Evolutionary conservation across 2,113 vertebrate species (phyloP), one percentile per base, ranked within the genome.

Genomic region (Origma solitaria): DNA sequence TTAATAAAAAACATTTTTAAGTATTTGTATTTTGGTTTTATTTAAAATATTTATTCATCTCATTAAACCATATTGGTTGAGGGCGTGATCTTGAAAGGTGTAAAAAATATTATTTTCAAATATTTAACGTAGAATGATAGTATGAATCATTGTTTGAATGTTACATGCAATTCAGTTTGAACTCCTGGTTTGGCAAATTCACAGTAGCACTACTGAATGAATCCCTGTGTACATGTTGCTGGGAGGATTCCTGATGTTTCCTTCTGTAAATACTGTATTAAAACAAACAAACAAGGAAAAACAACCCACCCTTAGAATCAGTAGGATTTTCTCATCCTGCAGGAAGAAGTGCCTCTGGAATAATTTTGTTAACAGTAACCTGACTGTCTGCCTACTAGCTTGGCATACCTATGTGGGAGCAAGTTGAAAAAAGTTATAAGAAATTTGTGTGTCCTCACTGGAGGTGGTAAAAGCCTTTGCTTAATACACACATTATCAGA

Each of bases 1-100:
- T 91, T 47, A 95, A 90, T 92, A 90, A 95, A 96, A 71, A 92
- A 49, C 45, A 47, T 54, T 81, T 88, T 56, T 4, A 73, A 75
- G 56, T 91, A 31, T 79, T 72, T 82, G 58, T 79, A 87, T 91
- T 91, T 85, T 90, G 75, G 8, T 82, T 86, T 90, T 87, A 91
- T 94, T 86, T 91, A 49, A 89, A 95, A 40, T 69, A 80, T 65
- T 83, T 89, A 33, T 92, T 94, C 49, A 82, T 45, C 18, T 89
- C 28, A 76, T 71, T 85, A 79, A 79, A 57, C 40, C 37, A 49
- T 69, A 38, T 42, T 81, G 65, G 49, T 75, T 82, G 57, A 78
- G 28, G 16, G 30, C 72, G 25, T 20, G 24, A 42, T 82, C 33
- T 91, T 51, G n/a, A 96, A 93, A 80, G 58, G 45, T 78, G 33